These are phyloP conservation scores for Portevinia maculata DNA, from an alignment of 2,888 invertebrate genomes.

Conservation along the genomic window DNA sequence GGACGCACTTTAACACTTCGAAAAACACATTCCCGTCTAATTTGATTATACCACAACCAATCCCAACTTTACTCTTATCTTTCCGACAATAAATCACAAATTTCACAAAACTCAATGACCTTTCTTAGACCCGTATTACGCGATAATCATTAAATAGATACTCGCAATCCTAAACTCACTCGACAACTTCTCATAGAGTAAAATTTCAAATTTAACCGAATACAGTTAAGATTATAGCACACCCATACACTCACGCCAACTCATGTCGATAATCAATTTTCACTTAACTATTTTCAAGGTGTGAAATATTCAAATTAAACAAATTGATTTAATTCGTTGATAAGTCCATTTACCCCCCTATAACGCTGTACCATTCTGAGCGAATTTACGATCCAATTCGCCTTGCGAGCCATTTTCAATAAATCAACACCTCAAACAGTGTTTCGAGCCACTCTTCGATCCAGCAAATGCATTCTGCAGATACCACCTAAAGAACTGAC, in stretches of 20 bases:
- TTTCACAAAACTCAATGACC: background rate
- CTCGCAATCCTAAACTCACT: conserved; percentile 31
- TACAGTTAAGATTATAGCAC: conserved; percentile 25
- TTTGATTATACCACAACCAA: background rate
- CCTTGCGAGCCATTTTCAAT: conserved; percentile 53
- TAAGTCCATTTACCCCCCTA: conserved; percentile 33
- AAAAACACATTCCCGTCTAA: no score
- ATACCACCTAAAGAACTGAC: background rate
- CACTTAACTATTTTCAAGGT: conserved; percentile 45
- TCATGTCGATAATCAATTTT: conserved; percentile 50
- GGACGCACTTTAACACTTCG: no score
- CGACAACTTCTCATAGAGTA: background rate
- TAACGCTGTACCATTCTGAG: conserved; percentile 17
- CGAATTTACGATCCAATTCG: conserved; percentile 66
- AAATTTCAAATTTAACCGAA: conserved; percentile 14
- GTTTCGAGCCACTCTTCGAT: conserved; percentile 1
- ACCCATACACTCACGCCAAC: conserved; percentile 1
- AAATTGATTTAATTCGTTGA: conserved; percentile 63
- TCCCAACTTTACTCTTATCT: background rate
- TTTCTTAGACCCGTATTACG: background rate
- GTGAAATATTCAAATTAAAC: conserved; percentile 64
- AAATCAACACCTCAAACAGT: conserved; percentile 55
- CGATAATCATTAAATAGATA: conserved; percentile 16
- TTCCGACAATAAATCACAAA: background rate
- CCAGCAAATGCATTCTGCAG: conserved; percentile 9